Evolutionary conservation across 2,797 vertebrate genomes (phyloP).

Genomic region (Clarias laeviceps): DNA sequence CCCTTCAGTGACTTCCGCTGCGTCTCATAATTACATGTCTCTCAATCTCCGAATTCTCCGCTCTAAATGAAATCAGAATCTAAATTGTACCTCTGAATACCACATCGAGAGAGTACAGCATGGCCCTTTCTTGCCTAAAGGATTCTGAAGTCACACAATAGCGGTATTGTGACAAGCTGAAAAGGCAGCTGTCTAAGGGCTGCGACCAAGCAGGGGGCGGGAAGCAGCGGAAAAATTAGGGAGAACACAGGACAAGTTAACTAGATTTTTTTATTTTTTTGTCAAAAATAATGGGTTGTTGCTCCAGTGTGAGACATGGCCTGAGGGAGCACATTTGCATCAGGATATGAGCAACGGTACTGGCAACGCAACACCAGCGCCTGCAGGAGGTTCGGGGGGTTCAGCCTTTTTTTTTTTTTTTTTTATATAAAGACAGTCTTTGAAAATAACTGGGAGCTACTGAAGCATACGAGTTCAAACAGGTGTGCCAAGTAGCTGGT

Average conservation of each 20-base stretch:
- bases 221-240: slow-evolving; percentile 52
- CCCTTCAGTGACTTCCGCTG: slow-evolving; percentile 36
- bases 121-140: slow-evolving; percentile 20
- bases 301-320: slow-evolving; percentile 41
- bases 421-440: slow-evolving; percentile 4
- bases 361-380: slow-evolving; percentile 47
- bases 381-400: slow-evolving; percentile 29
- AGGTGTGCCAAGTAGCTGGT: slow-evolving; percentile 32
- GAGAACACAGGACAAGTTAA: slow-evolving; percentile 52
- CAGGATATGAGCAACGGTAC: slow-evolving; percentile 46
- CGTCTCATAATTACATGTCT: slow-evolving; percentile 39
- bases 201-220: slow-evolving; percentile 41
- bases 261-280: slow-evolving; percentile 49
- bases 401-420: slow-evolving; percentile 30
- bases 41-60: slow-evolving; percentile 30
- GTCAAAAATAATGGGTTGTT: slow-evolving; percentile 53
- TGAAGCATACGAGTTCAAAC: neutral
- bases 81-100: slow-evolving; percentile 23
- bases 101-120: slow-evolving; percentile 27
- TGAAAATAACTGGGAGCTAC: slow-evolving; percentile 27
- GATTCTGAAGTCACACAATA: slow-evolving; percentile 50
- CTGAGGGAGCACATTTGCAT: slow-evolving; percentile 51
- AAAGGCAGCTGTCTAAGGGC: slow-evolving; percentile 54
- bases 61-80: slow-evolving; percentile 37
- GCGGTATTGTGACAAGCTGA: slow-evolving; percentile 52